A percentile compares a stretch with the other conserved stretches of the same genome.
Conservation (phyloP, 1,140 invertebrate species). For the Meloidogyne chitwoodi region DNA sequence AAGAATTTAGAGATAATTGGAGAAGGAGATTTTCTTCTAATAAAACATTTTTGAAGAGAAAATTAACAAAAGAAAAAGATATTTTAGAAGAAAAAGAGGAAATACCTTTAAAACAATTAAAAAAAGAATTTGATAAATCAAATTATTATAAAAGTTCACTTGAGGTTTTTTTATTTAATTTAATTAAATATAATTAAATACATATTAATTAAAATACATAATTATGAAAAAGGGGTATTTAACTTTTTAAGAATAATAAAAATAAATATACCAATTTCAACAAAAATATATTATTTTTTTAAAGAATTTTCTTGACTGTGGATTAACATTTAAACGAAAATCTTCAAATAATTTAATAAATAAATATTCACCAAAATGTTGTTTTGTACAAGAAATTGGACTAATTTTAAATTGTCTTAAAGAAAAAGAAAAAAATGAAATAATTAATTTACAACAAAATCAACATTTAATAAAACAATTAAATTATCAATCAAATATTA, state of each 20-base stretch:
- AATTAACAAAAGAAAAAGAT: background rate
- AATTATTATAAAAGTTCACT: background rate
- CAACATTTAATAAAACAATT: no score
- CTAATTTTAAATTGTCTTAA: background rate
- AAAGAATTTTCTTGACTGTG: no score
- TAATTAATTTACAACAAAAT: background rate
- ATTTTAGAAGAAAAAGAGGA: background rate
- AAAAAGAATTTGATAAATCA: background rate
- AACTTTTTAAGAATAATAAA: no score
- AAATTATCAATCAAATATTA: background rate
- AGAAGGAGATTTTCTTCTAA: background rate
- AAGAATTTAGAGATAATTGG: constrained; percentile 48
- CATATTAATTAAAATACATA: no score
- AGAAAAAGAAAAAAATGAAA: background rate
- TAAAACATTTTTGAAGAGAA: background rate
- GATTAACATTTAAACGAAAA: no score
- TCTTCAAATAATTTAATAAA: no score
- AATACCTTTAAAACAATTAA: background rate
- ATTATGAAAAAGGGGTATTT: no score
- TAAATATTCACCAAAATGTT: background rate
- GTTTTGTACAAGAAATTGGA: background rate
- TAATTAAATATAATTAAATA: no score
- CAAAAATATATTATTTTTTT: no score
- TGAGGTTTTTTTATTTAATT: background rate
- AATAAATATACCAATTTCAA: no score